phyloP scores from a whole-genome alignment of 2,888 invertebrate genomes.

The Diloba caeruleocephala region DNA sequence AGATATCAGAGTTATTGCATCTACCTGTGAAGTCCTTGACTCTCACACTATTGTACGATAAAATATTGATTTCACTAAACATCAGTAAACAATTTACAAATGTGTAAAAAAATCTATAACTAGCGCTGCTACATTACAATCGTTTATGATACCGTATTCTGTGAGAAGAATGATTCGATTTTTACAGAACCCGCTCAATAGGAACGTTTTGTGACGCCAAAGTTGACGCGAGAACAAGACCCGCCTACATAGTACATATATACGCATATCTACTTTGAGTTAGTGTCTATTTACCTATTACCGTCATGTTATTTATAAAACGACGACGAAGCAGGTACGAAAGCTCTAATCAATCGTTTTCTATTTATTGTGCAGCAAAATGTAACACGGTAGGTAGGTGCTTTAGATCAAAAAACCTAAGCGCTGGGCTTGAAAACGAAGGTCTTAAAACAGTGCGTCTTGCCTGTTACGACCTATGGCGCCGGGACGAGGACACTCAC shows the following conservation, averaged over 20 bases:
- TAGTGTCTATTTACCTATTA: conserved; percentile 1
- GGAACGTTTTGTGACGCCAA: conserved; percentile 14
- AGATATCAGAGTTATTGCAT: no score
- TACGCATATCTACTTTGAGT: no score
- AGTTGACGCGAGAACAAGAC: conserved; percentile 13
- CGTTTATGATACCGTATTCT: conserved; percentile 17
- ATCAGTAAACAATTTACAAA: conserved; percentile 1
- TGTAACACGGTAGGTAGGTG: conserved; percentile 2
- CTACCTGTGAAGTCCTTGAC: conserved; percentile 6
- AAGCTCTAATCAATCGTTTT: conserved; percentile 29
- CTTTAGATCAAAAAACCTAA: no score
- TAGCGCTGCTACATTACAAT: conserved; percentile 24
- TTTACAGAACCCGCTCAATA: conserved; percentile 37
- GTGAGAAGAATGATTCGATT: conserved; percentile 26
- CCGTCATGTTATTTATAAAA: conserved; percentile 5
- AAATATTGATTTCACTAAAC: conserved; percentile 22
- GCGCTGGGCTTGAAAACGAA: no score
- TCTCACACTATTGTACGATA: conserved; percentile 6
- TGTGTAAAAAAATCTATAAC: conserved; percentile 19
- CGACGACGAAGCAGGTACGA: conserved; percentile 5
- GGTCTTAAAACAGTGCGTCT: no score
- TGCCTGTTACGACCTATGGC: no score
- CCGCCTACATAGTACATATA: neutral
- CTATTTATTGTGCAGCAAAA: conserved; percentile 19
- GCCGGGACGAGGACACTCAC: no score